These are phyloP conservation scores for Caenorhabditis remanei DNA, from an alignment of 1,140 invertebrate species.

Conservation along the genomic window DNA sequence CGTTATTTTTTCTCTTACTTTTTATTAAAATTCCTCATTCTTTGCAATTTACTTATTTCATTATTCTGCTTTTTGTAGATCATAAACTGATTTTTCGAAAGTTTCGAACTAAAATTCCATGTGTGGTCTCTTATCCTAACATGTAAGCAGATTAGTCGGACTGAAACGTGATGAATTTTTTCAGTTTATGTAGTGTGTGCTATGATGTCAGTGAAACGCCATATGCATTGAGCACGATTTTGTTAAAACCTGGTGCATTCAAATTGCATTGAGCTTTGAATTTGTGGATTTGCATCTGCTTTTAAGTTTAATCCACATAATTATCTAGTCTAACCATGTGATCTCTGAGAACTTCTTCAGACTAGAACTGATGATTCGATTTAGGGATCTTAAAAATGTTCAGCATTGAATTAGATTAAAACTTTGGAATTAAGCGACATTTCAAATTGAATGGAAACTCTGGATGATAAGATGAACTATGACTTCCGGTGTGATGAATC, in stretches of 20 bases:
- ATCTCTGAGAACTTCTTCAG: not conserved
- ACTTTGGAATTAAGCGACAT: not conserved
- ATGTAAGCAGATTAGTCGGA: not conserved
- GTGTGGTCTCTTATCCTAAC: not conserved
- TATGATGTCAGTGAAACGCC: not conserved
- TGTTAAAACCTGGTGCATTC: not conserved
- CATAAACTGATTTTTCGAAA: not conserved
- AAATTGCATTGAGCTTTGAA: conserved; percentile 2
- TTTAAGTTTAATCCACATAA: not conserved
- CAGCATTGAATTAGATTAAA: not conserved
- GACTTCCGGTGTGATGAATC: no score
- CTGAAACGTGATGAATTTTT: not conserved
- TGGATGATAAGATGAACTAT: no score
- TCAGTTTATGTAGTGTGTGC: conserved; percentile 3
- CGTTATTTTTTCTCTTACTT: not conserved
- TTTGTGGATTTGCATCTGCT: conserved; percentile 22
- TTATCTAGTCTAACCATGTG: not conserved
- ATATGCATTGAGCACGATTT: not conserved
- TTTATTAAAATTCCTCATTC: not conserved
- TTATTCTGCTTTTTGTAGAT: not conserved
- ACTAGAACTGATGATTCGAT: not conserved
- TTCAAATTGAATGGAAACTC: no score
- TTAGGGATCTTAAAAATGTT: not conserved
- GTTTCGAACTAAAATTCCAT: not conserved
- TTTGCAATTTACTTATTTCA: not conserved